Evolutionary conservation across 2,888 invertebrate genomes (phyloP).

Genomic region (Micoletzkya japonica): DNA sequence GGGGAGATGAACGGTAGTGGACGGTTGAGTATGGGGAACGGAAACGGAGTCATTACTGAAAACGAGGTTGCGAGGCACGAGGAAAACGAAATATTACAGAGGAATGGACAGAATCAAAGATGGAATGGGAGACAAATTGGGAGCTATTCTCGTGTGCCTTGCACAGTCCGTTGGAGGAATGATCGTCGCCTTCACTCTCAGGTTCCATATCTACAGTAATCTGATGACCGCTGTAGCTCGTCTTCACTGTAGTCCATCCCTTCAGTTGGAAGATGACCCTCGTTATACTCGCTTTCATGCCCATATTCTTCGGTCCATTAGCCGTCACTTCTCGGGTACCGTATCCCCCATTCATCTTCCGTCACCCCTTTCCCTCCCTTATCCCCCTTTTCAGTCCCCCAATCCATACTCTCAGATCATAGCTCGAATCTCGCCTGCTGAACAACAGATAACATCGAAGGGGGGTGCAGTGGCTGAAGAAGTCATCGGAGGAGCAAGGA

Average conservation of each 20-base stretch:
- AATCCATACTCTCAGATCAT: background rate
- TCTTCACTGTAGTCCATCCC: conserved; percentile 21
- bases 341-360: background rate
- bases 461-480: conserved; percentile 59
- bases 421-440: background rate
- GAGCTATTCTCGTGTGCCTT: conserved; percentile 38
- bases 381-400: background rate
- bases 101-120: conserved; percentile 56
- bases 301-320: conserved; percentile 62
- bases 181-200: conserved; percentile 44
- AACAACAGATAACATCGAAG: background rate
- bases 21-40: background rate
- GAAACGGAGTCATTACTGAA: background rate
- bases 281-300: conserved; percentile 58
- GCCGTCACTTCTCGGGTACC: conserved; percentile 63
- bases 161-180: conserved; percentile 49
- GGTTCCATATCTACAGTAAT: conserved; percentile 17
- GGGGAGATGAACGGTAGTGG: background rate
- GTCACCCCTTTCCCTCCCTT: background rate
- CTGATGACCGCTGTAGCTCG: background rate
- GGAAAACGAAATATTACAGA: conserved; percentile 39
- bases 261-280: conserved; percentile 55
- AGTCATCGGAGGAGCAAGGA: conserved; percentile 53
- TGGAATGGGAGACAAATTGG: conserved; percentile 57
- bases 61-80: background rate